Percentiles rank a stretch among this genome's conserved stretches.
These are phyloP conservation scores for Trissolcus basalis DNA, from an alignment of 1,140 invertebrate species.

Conservation along the genomic window DNA sequence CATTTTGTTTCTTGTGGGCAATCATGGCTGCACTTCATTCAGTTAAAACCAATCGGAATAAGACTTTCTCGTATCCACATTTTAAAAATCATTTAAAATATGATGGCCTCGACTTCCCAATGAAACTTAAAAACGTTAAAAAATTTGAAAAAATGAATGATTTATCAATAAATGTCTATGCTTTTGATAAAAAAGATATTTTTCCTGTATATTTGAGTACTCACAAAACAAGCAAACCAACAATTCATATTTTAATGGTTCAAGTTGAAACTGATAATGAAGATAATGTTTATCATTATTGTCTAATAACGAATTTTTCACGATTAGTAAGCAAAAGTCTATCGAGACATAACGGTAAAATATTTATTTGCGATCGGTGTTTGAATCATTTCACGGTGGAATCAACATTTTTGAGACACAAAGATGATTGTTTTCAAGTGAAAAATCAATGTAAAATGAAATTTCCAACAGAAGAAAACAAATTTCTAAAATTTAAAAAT, in stretches of 20 bases:
- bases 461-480: not conserved
- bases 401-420: not conserved
- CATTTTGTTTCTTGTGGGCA: constrained; percentile 30
- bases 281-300: not conserved
- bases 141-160: constrained; percentile 44
- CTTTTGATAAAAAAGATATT: constrained; percentile 19
- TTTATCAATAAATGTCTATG: constrained; percentile 29
- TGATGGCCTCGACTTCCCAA: constrained; percentile 36
- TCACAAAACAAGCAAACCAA: constrained; percentile 6
- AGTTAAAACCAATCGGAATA: not conserved
- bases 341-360: not conserved
- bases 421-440: not conserved
- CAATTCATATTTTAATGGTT: not conserved
- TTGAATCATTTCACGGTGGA: not conserved
- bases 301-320: not conserved
- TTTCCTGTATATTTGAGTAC: constrained; percentile 32
- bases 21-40: constrained; percentile 14
- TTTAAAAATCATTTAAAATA: constrained; percentile 26
- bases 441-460: not conserved
- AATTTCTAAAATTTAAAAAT: constrained; percentile 60
- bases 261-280: not conserved
- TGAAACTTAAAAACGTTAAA: constrained; percentile 13
- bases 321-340: not conserved
- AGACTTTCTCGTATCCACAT: constrained; percentile 14
- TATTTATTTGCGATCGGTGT: not conserved